Conservation (phyloP, 2,797 vertebrate species). For the Gymnocypris eckloni region DNA sequence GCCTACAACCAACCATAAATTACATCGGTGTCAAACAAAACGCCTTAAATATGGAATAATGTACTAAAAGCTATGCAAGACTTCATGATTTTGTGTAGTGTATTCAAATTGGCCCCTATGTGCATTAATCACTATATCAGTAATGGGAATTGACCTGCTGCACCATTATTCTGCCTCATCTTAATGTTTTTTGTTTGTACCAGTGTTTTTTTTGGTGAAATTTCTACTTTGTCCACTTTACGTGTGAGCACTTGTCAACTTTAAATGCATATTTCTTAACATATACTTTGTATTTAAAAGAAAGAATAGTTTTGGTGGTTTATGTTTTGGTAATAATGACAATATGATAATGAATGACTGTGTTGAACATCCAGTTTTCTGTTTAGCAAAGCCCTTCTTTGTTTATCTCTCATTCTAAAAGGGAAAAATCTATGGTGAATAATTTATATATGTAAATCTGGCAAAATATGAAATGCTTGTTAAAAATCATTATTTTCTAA, state of each 20-base stretch:
- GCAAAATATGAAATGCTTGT: not conserved
- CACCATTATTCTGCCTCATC: not conserved
- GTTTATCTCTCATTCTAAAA: not conserved
- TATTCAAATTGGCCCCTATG: slow-evolving; percentile 1
- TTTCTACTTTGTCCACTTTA: not conserved
- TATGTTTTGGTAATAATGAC: not conserved
- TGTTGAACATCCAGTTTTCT: not conserved
- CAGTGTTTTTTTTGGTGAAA: not conserved
- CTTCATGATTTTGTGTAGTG: not conserved
- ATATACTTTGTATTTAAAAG: slow-evolving; percentile 10
- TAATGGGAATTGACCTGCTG: not conserved
- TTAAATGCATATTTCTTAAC: slow-evolving; percentile 10
- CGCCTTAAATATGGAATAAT: not conserved
- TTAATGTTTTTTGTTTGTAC: not conserved
- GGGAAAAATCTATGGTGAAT: not conserved
- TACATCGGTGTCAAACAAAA: not conserved
- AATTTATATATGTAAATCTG: slow-evolving; percentile 1
- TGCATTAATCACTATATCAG: not conserved
- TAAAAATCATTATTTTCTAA: not conserved
- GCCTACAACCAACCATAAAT: slow-evolving; percentile 2
- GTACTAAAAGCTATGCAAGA: not conserved
- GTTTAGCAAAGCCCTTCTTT: slow-evolving; percentile 2
- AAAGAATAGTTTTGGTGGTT: slow-evolving; percentile 11
- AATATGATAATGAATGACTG: not conserved
- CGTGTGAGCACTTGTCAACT: not conserved